A percentile compares a stretch with the other conserved stretches of the same genome.
phyloP scores from a whole-genome alignment of 1,140 invertebrate species.

The Leptopilina clavipes region DNA sequence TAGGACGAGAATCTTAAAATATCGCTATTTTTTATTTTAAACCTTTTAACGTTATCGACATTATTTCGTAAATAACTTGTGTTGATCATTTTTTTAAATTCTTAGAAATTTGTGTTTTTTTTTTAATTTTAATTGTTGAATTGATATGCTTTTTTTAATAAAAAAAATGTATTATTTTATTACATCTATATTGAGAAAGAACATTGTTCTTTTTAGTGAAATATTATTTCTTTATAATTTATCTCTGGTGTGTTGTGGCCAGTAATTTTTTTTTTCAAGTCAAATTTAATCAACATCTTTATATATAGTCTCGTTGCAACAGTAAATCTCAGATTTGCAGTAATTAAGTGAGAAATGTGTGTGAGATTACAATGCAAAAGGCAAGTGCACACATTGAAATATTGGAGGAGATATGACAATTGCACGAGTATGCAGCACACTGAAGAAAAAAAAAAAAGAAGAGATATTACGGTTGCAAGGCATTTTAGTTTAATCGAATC shows the following conservation, averaged over 20 bases:
- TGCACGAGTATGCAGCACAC: background rate
- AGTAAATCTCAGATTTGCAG: slow-evolving; percentile 7
- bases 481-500: background rate
- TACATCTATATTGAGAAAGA: too few relatives aligned
- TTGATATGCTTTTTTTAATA: too few relatives aligned
- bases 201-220: too few relatives aligned
- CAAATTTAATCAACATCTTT: background rate
- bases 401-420: background rate
- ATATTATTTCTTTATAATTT: too few relatives aligned
- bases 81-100: too few relatives aligned
- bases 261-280: background rate
- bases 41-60: background rate
- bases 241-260: too few relatives aligned
- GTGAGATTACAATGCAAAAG: slow-evolving; percentile 2
- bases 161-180: too few relatives aligned
- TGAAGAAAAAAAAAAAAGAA: too few relatives aligned
- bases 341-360: slow-evolving; percentile 5
- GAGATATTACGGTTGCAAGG: background rate
- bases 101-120: too few relatives aligned
- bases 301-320: background rate
- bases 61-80: background rate
- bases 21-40: slow-evolving; percentile 2
- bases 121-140: too few relatives aligned
- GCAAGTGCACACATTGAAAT: background rate
- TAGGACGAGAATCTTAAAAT: slow-evolving; percentile 25